These are phyloP conservation scores for Choloepus hoffmanni DNA, from an alignment of 2,113 vertebrate genomes.

Conservation along the genomic window DNA sequence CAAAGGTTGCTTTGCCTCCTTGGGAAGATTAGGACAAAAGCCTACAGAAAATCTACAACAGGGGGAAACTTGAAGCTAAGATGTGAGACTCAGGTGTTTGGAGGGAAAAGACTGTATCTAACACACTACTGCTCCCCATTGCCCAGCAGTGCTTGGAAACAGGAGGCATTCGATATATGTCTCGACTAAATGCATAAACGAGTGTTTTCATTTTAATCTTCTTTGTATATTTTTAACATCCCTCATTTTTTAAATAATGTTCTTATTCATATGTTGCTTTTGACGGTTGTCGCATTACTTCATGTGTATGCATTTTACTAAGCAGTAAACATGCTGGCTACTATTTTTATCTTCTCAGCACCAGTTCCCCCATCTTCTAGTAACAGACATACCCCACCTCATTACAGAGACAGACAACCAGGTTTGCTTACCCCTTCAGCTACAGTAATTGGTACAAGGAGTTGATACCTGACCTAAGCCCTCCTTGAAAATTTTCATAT, in stretches of 20 bases:
- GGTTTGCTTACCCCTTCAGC: background rate
- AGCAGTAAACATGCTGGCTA: background rate
- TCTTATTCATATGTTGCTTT: background rate
- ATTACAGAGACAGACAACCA: background rate
- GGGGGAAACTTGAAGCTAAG: background rate
- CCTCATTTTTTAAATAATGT: background rate
- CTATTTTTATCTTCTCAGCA: background rate
- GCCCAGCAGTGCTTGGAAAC: accelerated
- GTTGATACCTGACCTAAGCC: background rate
- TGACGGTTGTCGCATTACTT: background rate
- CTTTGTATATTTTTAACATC: background rate
- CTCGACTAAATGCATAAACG: background rate
- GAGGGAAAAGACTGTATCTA: background rate
- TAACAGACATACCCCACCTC: background rate
- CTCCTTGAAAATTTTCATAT: background rate
- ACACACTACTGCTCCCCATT: background rate
- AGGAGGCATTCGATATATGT: background rate
- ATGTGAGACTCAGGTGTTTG: background rate
- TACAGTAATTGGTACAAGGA: background rate
- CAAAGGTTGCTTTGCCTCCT: background rate
- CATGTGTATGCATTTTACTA: background rate
- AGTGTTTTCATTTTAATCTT: background rate
- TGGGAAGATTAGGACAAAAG: background rate
- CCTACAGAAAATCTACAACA: background rate
- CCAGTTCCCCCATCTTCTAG: background rate